Evolutionary conservation across 2,888 invertebrate genomes (phyloP).

Genomic region (Lottia scabra): DNA sequence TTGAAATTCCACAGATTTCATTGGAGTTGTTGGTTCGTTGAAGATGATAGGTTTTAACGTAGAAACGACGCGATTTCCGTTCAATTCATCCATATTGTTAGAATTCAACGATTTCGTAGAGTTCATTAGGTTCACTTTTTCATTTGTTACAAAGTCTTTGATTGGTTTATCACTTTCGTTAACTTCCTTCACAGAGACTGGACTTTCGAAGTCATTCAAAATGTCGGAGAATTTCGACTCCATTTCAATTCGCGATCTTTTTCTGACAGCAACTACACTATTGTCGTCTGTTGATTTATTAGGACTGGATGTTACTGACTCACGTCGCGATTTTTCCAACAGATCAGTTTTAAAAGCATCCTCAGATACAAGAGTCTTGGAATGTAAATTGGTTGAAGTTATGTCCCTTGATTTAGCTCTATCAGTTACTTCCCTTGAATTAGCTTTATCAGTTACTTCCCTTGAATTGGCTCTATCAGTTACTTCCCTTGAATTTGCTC

Average conservation of each 20-base stretch:
- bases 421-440: too few species aligned
- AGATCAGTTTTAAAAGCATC: background rate
- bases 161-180: conserved; percentile 13
- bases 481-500: too few species aligned
- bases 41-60: background rate
- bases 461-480: background rate
- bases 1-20: background rate
- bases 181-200: conserved; percentile 6
- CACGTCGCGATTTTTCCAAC: background rate
- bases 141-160: conserved; percentile 10
- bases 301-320: background rate
- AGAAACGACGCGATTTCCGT: background rate
- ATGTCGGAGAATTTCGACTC: conserved; percentile 47
- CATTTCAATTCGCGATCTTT: conserved; percentile 39
- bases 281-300: conserved; percentile 36
- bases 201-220: conserved; percentile 40
- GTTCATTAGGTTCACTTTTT: conserved; percentile 1
- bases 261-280: conserved; percentile 31
- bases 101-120: background rate
- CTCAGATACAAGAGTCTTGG: background rate
- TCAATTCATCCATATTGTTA: background rate
- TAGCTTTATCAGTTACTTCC: too few species aligned
- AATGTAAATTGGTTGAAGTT: background rate
- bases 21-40: background rate
- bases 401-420: too few species aligned